These are phyloP conservation scores for Pandion haliaetus DNA, from an alignment of 2,113 vertebrate genomes.

Conservation along the genomic window DNA sequence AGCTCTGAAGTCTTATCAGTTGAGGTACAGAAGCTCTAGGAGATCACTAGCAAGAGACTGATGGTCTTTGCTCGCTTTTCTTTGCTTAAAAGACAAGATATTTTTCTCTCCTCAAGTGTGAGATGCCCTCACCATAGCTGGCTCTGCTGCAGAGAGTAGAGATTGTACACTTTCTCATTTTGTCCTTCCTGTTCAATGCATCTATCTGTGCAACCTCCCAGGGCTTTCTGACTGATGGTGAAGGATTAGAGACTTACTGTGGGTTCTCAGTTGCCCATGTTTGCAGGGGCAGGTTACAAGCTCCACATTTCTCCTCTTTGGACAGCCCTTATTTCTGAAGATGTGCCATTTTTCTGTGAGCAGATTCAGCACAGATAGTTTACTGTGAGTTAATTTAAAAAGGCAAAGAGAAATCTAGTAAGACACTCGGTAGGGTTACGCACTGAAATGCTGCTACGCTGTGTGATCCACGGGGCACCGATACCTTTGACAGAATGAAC, in stretches of 20 bases:
- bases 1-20: not conserved
- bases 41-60: not conserved
- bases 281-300: not conserved
- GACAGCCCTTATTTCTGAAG: not conserved
- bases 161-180: not conserved
- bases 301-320: not conserved
- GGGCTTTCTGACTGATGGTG: not conserved
- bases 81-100: not conserved
- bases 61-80: not conserved
- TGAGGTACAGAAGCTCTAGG: not conserved
- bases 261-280: not conserved
- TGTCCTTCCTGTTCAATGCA: not conserved
- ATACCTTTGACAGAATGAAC: not conserved
- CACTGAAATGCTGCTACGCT: not conserved
- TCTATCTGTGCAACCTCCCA: not conserved
- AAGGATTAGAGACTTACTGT: not conserved
- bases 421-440: fast-evolving
- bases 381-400: not conserved
- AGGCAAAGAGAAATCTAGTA: not conserved
- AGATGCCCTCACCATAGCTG: not conserved
- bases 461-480: not conserved
- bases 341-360: not conserved
- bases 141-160: not conserved
- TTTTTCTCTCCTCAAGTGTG: not conserved
- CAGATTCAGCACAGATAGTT: not conserved